Evolutionary conservation across 2,888 invertebrate genomes (phyloP), one percentile per base, ranked within the genome.

Genomic region (Geophilus truncorum): DNA sequence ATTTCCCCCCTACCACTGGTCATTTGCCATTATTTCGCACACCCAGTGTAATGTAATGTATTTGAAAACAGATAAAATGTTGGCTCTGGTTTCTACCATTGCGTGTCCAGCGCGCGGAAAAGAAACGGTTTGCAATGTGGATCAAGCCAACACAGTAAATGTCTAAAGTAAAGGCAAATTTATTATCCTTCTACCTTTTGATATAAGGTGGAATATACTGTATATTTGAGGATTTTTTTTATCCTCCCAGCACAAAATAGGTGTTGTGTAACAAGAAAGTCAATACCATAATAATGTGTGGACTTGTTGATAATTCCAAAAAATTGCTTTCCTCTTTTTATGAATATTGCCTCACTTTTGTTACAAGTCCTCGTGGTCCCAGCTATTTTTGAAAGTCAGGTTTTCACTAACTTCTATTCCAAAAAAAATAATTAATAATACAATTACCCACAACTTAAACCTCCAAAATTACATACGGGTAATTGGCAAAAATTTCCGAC

Each of bases 81-180:
- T 28, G 28, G 28, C 25, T 70, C 25, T 25, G 15, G 23, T 28
- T 70, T 70, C 12, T 18, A 5, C 51, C 18, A 51, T 51, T 70
- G 70, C 28, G 25, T 70, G 70, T 70, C 70, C 70, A 70, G 28
- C 70, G 28, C 1, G 70, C 23, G 12, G 70, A 28, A 28, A 70
- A 28, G 25, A 70, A 62, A 23, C 4, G 25, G 23, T 28, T 70
- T 28, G 70, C 70, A 70, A 70, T 25, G 28, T 70, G 70, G 70
- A 70, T 70, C 70, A 70, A 25, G 25, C 70, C 70, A 70, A 25
- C 70, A 25, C n/a, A 70, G 25, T 70, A 70, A 70, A 70, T 70
- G 70, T 70, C 70, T 28, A 25, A 28, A 70, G 70, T 28, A 70
- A 70, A 70, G 70, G 70, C 70, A 70, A 70, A 70, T 70, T 70